Evolutionary conservation across 2,113 vertebrate genomes (phyloP).

Genomic region (Cynoglossus semilaevis): DNA sequence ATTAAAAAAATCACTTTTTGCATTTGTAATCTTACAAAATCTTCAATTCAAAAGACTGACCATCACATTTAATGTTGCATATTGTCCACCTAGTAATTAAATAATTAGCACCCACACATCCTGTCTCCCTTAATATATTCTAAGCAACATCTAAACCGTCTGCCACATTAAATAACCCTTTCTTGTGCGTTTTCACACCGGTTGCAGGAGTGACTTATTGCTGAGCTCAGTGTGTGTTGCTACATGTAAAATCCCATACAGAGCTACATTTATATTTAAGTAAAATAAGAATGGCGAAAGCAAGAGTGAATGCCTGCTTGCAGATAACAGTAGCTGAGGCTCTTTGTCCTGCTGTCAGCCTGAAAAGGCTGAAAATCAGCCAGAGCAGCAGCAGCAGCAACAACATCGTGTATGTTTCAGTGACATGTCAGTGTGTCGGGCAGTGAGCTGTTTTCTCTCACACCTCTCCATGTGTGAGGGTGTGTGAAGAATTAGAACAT

Average conservation of each 20-base stretch:
- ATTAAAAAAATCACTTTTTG: too few relatives aligned
- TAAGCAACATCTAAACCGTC: not conserved
- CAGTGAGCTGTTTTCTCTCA: slow-evolving; percentile 65
- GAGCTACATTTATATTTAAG: slow-evolving; percentile 53
- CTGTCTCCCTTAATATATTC: too few relatives aligned
- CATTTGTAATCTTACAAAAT: too few relatives aligned
- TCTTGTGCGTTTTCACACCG: slow-evolving; percentile 12
- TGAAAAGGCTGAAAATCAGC: slow-evolving; percentile 63
- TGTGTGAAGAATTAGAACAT: slow-evolving; percentile 16
- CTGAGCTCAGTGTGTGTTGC: slow-evolving; percentile 28
- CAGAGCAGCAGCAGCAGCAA: slow-evolving; percentile 61
- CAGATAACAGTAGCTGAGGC: slow-evolving; percentile 63
- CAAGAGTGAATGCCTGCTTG: slow-evolving; percentile 51
- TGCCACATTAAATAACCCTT: slow-evolving; percentile 2
- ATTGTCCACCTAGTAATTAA: too few relatives aligned
- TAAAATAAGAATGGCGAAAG: slow-evolving; percentile 52
- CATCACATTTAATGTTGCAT: too few relatives aligned
- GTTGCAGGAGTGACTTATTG: slow-evolving; percentile 43
- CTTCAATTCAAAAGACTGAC: too few relatives aligned
- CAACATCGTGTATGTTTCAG: slow-evolving; percentile 72
- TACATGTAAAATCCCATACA: slow-evolving; percentile 38
- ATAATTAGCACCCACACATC: too few relatives aligned
- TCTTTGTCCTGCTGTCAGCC: slow-evolving; percentile 76
- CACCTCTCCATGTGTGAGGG: slow-evolving; percentile 22
- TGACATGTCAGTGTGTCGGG: slow-evolving; percentile 70